phyloP scores from a whole-genome alignment of 2,888 invertebrate species.

The Amphipoea lucens region DNA sequence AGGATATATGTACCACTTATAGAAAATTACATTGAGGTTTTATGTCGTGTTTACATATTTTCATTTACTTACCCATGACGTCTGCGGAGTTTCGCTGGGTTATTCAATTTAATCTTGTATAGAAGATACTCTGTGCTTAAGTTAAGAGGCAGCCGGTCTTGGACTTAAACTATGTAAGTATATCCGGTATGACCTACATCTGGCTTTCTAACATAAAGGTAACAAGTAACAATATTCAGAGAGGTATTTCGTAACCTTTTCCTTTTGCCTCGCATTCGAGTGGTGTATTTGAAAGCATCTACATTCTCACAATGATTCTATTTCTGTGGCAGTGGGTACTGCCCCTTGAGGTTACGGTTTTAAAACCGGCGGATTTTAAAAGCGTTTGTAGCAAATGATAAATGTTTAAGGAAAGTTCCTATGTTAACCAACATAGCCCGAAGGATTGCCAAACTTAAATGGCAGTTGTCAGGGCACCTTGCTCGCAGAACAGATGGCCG shows the following conservation, averaged over 20 bases:
- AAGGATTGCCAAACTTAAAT: neutral
- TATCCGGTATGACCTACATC: neutral
- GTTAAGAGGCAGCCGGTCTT: neutral
- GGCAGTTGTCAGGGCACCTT: neutral
- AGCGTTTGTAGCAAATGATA: constrained; percentile 4
- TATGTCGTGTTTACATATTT: no score
- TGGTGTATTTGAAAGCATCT: constrained; percentile 68
- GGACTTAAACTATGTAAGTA: no score
- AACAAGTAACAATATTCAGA: constrained; percentile 18
- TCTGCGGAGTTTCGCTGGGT: no score
- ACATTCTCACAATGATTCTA: constrained; percentile 71
- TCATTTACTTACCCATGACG: no score
- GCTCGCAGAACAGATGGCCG: neutral
- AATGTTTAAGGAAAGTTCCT: neutral
- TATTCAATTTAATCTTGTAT: no score
- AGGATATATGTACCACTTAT: no score
- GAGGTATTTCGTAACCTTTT: constrained; percentile 39
- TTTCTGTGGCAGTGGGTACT: constrained; percentile 62
- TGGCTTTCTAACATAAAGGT: constrained; percentile 1
- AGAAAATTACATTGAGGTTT: no score
- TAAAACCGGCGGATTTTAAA: constrained; percentile 46
- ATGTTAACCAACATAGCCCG: neutral
- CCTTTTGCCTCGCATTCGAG: constrained; percentile 53
- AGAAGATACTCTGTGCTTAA: neutral
- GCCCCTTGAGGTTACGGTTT: constrained; percentile 65